phyloP scores from a whole-genome alignment of 2,888 invertebrate genomes.

The Stenotaenia linearis region DNA sequence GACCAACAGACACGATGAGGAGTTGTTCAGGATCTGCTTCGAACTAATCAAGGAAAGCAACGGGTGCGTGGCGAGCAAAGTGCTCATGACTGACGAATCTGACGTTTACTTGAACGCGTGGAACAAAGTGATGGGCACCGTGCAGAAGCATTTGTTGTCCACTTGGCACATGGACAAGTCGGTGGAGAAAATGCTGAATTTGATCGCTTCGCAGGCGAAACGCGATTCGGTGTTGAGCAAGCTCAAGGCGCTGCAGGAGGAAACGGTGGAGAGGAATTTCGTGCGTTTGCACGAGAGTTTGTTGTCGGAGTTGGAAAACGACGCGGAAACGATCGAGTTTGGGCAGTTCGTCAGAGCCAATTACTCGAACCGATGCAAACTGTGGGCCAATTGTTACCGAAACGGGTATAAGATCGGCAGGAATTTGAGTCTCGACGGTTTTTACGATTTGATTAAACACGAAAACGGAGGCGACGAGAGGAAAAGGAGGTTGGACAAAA shows the following conservation, averaged over 20 bases:
- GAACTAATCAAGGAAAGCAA: neutral
- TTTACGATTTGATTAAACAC: conserved; percentile 1
- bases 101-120: conserved; percentile 35
- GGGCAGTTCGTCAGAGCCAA: neutral
- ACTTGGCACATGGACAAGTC: conserved; percentile 32
- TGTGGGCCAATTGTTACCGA: conserved; percentile 36
- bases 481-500: neutral
- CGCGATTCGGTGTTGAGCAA: neutral
- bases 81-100: conserved; percentile 34
- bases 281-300: neutral
- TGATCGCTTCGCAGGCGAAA: neutral
- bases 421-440: conserved; percentile 33
- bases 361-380: conserved; percentile 21
- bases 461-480: neutral
- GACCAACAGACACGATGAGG: neutral
- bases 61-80: neutral
- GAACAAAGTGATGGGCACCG: conserved; percentile 26
- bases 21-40: neutral
- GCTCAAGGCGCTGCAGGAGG: neutral
- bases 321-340: neutral
- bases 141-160: conserved; percentile 28
- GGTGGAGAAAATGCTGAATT: neutral
- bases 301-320: neutral
- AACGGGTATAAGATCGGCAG: conserved; percentile 28
- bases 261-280: neutral